Conservation (phyloP, 1,140 invertebrate genomes). For the Pemphigus obesinymphae region DNA sequence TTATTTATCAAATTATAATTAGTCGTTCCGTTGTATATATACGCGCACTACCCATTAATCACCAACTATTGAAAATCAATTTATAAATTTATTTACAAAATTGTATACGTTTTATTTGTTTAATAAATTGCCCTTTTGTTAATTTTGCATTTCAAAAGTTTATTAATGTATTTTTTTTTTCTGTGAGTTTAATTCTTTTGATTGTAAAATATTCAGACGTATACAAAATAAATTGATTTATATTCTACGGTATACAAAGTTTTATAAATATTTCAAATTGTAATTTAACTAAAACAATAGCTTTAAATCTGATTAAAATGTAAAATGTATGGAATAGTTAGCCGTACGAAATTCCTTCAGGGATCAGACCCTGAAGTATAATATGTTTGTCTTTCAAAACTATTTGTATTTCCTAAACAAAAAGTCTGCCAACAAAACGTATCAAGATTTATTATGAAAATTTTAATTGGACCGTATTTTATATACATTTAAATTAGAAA, state of each 20-base stretch:
- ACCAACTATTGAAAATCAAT: background rate
- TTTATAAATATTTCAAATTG: constrained; percentile 11
- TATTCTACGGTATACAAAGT: background rate
- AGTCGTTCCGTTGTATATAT: background rate
- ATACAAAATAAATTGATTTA: background rate
- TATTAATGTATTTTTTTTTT: background rate
- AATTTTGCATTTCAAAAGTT: background rate
- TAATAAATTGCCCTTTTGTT: background rate
- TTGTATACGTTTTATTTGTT: background rate
- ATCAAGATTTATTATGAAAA: background rate
- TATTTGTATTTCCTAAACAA: background rate
- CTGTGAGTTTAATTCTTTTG: background rate
- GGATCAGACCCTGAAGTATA: background rate
- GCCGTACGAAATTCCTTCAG: background rate
- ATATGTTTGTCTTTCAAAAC: background rate
- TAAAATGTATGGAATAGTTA: constrained; percentile 19
- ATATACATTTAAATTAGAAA: background rate
- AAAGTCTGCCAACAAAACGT: background rate
- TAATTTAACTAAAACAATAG: constrained; percentile 4
- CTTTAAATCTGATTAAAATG: constrained; percentile 28
- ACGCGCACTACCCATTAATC: background rate
- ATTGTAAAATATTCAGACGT: background rate
- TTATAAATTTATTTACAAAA: background rate
- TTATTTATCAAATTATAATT: constrained; percentile 14
- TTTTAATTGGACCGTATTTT: background rate